Evolutionary conservation across 2,797 vertebrate genomes (phyloP).

Genomic region (Eurystomus glaucurus): DNA sequence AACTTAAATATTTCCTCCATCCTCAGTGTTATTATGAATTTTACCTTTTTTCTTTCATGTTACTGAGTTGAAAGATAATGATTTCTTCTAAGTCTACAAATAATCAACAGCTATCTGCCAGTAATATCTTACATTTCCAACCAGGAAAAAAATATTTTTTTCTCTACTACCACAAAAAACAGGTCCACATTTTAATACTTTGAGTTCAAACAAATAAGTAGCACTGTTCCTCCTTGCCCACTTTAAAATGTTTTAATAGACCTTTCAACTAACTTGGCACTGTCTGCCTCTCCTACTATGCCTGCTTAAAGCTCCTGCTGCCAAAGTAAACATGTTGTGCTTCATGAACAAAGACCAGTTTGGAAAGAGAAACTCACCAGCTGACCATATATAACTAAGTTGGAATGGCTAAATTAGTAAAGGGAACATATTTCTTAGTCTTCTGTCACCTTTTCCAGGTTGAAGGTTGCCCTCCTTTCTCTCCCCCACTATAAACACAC

Average conservation of each 20-base stretch:
- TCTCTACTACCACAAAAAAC: not conserved
- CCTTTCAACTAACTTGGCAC: constrained; percentile 64
- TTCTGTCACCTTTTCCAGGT: constrained; percentile 50
- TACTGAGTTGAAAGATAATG: not conserved
- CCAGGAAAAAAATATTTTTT: not conserved
- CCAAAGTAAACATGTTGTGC: constrained; percentile 61
- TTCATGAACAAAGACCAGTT: constrained; percentile 59
- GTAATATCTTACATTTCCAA: not conserved
- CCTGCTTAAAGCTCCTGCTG: constrained; percentile 31
- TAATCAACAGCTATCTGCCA: not conserved
- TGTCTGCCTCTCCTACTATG: not conserved
- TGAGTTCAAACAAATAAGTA: not conserved
- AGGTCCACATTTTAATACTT: not conserved
- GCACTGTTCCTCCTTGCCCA: not conserved
- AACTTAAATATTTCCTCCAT: not conserved
- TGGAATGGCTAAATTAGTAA: constrained; percentile 41
- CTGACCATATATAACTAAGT: constrained; percentile 21
- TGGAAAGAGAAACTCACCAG: constrained; percentile 54
- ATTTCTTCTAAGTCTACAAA: not conserved
- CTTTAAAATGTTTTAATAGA: constrained; percentile 26
- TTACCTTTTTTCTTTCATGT: not conserved
- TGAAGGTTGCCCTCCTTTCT: not conserved
- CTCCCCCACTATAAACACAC: not conserved
- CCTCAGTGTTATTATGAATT: not conserved
- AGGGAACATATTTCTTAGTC: constrained; percentile 52